Conservation (phyloP, 2,113 vertebrate species). For the Nibea coibor region DNA sequence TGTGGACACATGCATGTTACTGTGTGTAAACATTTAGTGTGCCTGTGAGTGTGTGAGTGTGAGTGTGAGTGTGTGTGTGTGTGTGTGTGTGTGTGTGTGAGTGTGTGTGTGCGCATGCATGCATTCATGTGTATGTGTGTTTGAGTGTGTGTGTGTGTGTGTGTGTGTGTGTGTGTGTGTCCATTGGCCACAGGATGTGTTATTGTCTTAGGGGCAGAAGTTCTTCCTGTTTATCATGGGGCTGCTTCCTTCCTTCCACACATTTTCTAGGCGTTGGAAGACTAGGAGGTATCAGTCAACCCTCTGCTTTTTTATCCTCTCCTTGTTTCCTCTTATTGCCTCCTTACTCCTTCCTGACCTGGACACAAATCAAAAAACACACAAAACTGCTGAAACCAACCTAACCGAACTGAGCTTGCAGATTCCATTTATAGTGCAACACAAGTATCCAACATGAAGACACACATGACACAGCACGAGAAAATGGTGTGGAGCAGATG, state of each 20-base stretch:
- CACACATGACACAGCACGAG: too few relatives aligned
- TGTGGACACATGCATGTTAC: slow-evolving; percentile 13
- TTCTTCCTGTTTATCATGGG: slow-evolving; percentile 81
- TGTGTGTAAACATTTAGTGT: slow-evolving; percentile 12
- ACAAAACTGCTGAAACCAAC: too few relatives aligned
- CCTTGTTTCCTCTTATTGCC: slow-evolving; percentile 31
- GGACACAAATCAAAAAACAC: slow-evolving; percentile 18
- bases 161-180: slow-evolving; percentile 34
- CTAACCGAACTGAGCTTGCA: too few relatives aligned
- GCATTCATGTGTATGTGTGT: slow-evolving; percentile 14
- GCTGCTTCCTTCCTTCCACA: slow-evolving; percentile 74
- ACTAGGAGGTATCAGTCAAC: slow-evolving; percentile 52
- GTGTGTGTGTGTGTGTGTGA: slow-evolving; percentile 12
- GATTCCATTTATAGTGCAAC: too few relatives aligned
- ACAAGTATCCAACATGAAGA: too few relatives aligned
- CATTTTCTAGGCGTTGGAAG: slow-evolving; percentile 61
- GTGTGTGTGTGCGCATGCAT: slow-evolving; percentile 11
- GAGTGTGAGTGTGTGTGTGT: too few relatives aligned
- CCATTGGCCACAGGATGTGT: slow-evolving; percentile 63
- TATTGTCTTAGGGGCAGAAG: slow-evolving; percentile 75
- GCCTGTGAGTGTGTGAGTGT: slow-evolving; percentile 7
- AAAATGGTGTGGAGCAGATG: too few relatives aligned
- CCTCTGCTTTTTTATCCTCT: slow-evolving; percentile 39
- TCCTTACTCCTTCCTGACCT: slow-evolving; percentile 50
- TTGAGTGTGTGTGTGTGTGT: slow-evolving; percentile 29